phyloP scores from a whole-genome alignment of 1,140 invertebrate species.

The Papilio xuthus region DNA sequence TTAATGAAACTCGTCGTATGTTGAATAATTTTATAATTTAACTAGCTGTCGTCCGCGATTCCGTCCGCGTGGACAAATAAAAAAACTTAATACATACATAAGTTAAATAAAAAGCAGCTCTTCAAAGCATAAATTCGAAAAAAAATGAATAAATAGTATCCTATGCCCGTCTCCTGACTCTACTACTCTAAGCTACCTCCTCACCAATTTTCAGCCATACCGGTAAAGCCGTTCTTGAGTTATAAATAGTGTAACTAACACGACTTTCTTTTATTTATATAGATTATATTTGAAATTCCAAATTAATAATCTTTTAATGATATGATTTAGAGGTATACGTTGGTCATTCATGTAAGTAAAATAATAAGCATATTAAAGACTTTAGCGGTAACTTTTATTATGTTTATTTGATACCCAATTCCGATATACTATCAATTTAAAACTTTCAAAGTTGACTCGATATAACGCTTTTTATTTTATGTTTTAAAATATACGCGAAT shows the following conservation, averaged over 20 bases:
- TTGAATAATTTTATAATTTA: background rate
- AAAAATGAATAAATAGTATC: no score
- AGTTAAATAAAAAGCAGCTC: no score
- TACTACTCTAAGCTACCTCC: no score
- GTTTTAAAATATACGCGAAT: background rate
- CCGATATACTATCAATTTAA: background rate
- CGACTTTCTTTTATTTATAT: no score
- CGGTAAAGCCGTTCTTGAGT: no score
- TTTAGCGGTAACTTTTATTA: background rate
- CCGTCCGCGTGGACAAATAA: no score
- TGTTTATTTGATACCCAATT: background rate
- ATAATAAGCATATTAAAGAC: background rate
- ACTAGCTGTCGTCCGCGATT: no score
- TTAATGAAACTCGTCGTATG: background rate
- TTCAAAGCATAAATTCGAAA: no score
- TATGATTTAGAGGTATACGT: background rate
- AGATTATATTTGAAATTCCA: background rate
- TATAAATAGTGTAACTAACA: no score
- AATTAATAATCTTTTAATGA: background rate
- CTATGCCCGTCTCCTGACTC: no score
- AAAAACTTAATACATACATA: no score
- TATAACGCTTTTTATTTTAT: background rate
- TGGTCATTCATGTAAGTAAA: background rate
- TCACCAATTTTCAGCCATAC: no score
- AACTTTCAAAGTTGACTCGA: background rate